Conservation (phyloP, 2,888 invertebrate genomes). For the Drosophila picticornis region DNA sequence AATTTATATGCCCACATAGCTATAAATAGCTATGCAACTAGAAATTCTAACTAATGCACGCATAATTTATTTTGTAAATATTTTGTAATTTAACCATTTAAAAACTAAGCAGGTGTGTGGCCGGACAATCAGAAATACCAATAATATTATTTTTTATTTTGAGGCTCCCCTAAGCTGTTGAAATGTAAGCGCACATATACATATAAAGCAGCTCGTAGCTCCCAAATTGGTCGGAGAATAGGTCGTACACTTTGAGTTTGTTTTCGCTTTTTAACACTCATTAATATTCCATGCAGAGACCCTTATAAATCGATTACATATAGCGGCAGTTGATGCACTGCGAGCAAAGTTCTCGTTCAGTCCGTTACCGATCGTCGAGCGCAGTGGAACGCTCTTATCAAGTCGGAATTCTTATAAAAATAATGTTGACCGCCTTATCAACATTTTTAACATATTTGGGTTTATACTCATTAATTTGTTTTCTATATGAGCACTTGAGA, state of each 20-base stretch:
- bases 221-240: conserved; percentile 2
- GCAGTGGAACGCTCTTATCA: conserved; percentile 12
- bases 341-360: conserved; percentile 26
- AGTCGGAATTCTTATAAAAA: neutral
- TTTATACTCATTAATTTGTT: conserved; percentile 85
- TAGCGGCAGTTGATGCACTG: neutral
- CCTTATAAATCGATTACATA: conserved; percentile 9
- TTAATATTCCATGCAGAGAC: conserved; percentile 45
- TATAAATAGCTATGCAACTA: neutral
- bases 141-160: neutral
- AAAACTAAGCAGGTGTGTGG: conserved; percentile 25
- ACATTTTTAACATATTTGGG: conserved; percentile 86
- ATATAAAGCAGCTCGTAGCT: conserved; percentile 22
- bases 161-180: conserved; percentile 2
- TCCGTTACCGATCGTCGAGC: conserved; percentile 32
- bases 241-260: conserved; percentile 15
- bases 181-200: neutral
- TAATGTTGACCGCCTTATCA: conserved; percentile 47
- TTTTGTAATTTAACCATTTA: conserved; percentile 34
- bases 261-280: conserved; percentile 30
- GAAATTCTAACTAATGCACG: conserved; percentile 20
- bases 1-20: neutral
- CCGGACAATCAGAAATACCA: conserved; percentile 9
- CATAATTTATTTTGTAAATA: neutral
- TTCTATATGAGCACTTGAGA: conserved; percentile 87